Evolutionary conservation across 2,888 invertebrate species (phyloP).

Genomic region (Stenotaenia linearis): DNA sequence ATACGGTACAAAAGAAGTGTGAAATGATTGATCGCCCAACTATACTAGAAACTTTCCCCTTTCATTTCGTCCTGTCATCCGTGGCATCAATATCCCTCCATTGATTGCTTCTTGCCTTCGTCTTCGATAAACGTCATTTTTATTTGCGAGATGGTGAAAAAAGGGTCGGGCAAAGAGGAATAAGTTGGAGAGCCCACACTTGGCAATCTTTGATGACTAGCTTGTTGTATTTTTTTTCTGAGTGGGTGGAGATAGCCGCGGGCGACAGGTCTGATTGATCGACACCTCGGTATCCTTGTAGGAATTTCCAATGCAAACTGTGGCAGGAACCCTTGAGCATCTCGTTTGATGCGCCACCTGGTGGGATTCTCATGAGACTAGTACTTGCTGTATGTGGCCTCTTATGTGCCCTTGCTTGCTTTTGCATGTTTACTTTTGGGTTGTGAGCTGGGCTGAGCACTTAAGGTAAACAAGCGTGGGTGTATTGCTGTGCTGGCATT

Average conservation of each 20-base stretch:
- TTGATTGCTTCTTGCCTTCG: not conserved
- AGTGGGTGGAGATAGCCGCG: not conserved
- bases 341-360: not conserved
- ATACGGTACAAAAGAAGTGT: not conserved
- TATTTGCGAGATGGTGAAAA: not conserved
- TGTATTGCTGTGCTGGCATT: not conserved
- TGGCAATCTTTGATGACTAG: not conserved
- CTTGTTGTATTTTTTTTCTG: not conserved
- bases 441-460: not conserved
- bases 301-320: not conserved
- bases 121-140: not conserved
- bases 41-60: not conserved
- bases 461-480: not conserved
- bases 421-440: not conserved
- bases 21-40: not conserved
- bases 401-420: not conserved
- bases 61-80: not conserved
- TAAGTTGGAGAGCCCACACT: not conserved
- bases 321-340: not conserved
- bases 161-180: not conserved
- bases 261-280: constrained; percentile 7
- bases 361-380: not conserved
- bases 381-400: not conserved
- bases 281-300: not conserved
- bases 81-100: not conserved